Percentiles rank a stretch among this genome's conserved stretches.
Evolutionary conservation across 2,113 vertebrate species (phyloP).

Genomic region (Capricornis sumatraensis): DNA sequence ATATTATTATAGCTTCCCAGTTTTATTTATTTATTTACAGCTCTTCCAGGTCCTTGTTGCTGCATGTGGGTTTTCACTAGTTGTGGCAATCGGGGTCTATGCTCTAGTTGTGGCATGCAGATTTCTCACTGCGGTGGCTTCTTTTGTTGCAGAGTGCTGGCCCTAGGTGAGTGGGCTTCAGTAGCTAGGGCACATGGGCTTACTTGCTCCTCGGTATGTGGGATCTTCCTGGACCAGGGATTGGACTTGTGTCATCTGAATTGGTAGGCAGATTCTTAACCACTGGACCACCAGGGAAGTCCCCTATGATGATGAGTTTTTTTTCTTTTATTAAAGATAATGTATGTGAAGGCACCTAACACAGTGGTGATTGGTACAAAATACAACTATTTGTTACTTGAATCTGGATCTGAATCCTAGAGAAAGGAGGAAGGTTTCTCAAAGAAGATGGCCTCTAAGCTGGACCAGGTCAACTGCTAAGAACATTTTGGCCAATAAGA

Average conservation of each 20-base stretch:
- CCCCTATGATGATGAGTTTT: not conserved
- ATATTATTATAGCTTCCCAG: not conserved
- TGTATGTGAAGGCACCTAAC: not conserved
- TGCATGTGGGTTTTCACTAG: not conserved
- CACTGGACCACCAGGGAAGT: not conserved
- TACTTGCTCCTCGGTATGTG: not conserved
- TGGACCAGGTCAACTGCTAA: not conserved
- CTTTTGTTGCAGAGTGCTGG: not conserved
- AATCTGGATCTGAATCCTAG: not conserved
- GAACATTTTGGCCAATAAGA: not conserved
- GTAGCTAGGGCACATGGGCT: not conserved
- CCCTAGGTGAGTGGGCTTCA: not conserved
- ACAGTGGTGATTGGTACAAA: not conserved
- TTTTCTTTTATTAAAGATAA: not conserved
- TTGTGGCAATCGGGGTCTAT: not conserved
- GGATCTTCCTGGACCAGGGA: not conserved
- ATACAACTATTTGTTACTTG: not conserved
- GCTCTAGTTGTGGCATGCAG: not conserved
- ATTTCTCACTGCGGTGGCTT: not conserved
- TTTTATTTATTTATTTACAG: not conserved
- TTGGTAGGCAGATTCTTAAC: not conserved
- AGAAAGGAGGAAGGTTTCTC: not conserved
- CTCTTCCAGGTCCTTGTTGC: not conserved
- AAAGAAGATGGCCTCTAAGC: not conserved
- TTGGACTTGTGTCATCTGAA: not conserved